phyloP scores from a whole-genome alignment of 2,113 vertebrate species.

The Prunella himalayana region DNA sequence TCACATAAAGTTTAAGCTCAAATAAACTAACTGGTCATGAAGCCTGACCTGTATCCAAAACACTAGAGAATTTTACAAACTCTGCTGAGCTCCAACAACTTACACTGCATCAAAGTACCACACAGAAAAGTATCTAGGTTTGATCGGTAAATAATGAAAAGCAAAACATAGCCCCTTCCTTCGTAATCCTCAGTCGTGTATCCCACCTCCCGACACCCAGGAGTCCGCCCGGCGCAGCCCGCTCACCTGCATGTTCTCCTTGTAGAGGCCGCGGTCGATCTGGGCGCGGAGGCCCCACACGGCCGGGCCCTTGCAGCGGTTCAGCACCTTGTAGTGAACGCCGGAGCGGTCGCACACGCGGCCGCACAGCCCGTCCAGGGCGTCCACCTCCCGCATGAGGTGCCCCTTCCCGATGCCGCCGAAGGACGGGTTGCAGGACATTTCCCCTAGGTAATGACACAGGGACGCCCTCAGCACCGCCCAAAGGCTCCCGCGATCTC shows the following conservation, averaged over 20 bases:
- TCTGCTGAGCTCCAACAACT: neutral
- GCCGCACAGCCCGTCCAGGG: slow-evolving; percentile 90
- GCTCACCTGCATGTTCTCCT: slow-evolving; percentile 86
- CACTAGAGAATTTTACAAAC: neutral
- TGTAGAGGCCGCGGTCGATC: slow-evolving; percentile 87
- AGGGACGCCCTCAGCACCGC: neutral
- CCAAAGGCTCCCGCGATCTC: neutral
- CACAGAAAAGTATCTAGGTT: neutral
- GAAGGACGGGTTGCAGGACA: slow-evolving; percentile 96
- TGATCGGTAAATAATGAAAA: neutral
- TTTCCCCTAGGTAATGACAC: slow-evolving; percentile 72
- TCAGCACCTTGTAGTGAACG: slow-evolving; percentile 91
- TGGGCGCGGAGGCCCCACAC: slow-evolving; percentile 96
- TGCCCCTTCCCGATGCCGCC: slow-evolving; percentile 95
- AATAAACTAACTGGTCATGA: neutral
- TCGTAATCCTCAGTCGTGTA: rapidly evolving
- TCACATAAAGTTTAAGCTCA: neutral
- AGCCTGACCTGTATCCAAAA: neutral
- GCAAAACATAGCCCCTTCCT: rapidly evolving
- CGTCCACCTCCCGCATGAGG: slow-evolving; percentile 89
- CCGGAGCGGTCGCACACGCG: slow-evolving; percentile 88
- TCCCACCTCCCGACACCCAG: rapidly evolving
- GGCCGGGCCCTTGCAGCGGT: slow-evolving; percentile 89
- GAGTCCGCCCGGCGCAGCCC: neutral
- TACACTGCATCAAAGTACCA: neutral